A percentile compares a stretch with the other conserved stretches of the same genome.
phyloP scores from a whole-genome alignment of 2,888 invertebrate species.

The Xestia rhomboidea region DNA sequence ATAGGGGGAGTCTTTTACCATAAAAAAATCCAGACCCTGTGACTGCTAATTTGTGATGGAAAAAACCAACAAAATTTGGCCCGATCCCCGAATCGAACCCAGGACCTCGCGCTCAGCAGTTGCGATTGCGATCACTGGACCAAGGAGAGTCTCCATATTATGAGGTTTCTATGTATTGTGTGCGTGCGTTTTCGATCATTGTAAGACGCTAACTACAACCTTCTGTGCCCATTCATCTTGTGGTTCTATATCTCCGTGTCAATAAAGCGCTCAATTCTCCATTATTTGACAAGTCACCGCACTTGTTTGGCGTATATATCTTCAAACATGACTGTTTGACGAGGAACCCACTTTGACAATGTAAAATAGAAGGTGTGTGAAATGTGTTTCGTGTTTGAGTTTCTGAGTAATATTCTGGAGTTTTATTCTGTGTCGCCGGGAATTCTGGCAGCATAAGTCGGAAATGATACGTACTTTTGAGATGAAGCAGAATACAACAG shows the following conservation, averaged over 20 bases:
- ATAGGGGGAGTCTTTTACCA: not conserved
- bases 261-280: conserved; percentile 55
- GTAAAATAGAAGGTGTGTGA: conserved; percentile 39
- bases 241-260: conserved; percentile 39
- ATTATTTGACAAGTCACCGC: conserved; percentile 63
- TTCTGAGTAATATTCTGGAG: conserved; percentile 6
- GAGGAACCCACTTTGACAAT: conserved; percentile 38
- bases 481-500: not conserved
- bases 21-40: not conserved
- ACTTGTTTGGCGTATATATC: conserved; percentile 55
- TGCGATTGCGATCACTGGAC: not conserved
- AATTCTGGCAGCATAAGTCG: not conserved
- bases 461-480: not conserved
- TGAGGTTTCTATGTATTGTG: too few species aligned
- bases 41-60: not conserved
- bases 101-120: not conserved
- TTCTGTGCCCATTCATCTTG: not conserved
- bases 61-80: not conserved
- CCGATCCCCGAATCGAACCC: not conserved
- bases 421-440: conserved; percentile 5
- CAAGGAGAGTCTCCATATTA: too few species aligned
- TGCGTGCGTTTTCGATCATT: not conserved
- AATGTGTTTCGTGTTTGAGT: conserved; percentile 46
- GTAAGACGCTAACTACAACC: not conserved
- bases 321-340: conserved; percentile 57